Base-by-base conservation (phyloP, 2,888 invertebrate genomes). In the Celastrina argiolus region DNA sequence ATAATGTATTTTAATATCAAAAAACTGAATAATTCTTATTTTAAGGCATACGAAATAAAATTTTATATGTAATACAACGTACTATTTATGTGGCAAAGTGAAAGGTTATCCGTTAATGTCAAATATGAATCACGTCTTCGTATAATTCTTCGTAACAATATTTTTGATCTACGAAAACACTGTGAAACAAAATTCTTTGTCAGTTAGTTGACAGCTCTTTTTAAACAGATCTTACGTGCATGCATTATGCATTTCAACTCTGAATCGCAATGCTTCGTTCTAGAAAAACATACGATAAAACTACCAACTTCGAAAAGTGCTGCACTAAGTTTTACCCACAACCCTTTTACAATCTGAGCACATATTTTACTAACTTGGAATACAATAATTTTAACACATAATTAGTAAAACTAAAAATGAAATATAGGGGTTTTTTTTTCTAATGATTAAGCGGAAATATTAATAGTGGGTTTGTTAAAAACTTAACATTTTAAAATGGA, bases 171-270 rank as follows among this genome's bases (percentile, higher is more conserved):
- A 51, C 5, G 51, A 14, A 51, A 22, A 22, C 22, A 26, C 22
- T 51, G 22, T 26, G 51, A 51, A 51, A 51, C 51, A 51, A 51
- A 51, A 51, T 51, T 51, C 51, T 51, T 51, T 51, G 51, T 51
- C 51, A 26, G 56, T 39, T 31, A 66, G 64, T 65, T 63, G 16
- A 63, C 45, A 59, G 63, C 56, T 63, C 12, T 18, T 58, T 67
- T 39, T 59, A 18, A 39, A 16, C 16, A 58, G 28, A 28, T 58
- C 28, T 16, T 58, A 28, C 28, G 28, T 16, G 31, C 31, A 28
- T 28, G 31, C 58, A 58, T 28, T 58, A 58, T 58, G 58, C 58
- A 58, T 58, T 58, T 7, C 58, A 58, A 31, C 58, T 58, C 16
- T 26, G 58, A 58, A 58, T 31, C 16, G 31, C 28, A 58, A 31